These are phyloP conservation scores for Drosophila parthenogenetica DNA, from an alignment of 2,888 invertebrate genomes.

Conservation along the genomic window DNA sequence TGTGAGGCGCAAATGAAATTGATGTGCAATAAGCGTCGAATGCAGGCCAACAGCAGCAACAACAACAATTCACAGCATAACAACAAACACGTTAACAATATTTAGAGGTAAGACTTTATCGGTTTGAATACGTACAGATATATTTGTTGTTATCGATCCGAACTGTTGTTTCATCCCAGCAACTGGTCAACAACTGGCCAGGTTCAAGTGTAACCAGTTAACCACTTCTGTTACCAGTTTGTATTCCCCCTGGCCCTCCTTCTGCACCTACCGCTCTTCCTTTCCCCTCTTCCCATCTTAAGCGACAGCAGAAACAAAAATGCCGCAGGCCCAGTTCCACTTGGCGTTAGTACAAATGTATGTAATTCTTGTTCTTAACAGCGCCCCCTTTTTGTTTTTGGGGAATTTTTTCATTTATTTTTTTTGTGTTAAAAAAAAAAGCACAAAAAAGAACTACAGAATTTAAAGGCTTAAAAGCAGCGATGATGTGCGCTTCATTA, in stretches of 20 bases:
- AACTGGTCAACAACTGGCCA: conserved; percentile 53
- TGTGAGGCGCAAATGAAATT: conserved; percentile 59
- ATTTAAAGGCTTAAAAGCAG: conserved; percentile 2
- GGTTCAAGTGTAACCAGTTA: conserved; percentile 79
- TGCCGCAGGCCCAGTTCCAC: conserved; percentile 54
- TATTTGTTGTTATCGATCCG: conserved; percentile 30
- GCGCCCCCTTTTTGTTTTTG: conserved; percentile 5
- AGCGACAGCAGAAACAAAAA: not conserved
- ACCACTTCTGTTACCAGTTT: conserved; percentile 33
- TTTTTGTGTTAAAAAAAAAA: not conserved
- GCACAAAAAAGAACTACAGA: conserved; percentile 1
- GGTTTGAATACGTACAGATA: conserved; percentile 28
- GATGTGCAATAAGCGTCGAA: conserved; percentile 72
- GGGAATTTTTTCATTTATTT: conserved; percentile 3
- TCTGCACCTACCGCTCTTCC: not conserved
- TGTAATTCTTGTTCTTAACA: conserved; percentile 69
- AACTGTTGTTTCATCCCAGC: conserved; percentile 38
- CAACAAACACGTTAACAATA: conserved; percentile 29
- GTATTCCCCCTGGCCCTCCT: not conserved
- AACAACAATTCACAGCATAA: conserved; percentile 12
- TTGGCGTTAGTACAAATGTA: conserved; percentile 62
- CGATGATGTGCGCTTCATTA: conserved; percentile 15
- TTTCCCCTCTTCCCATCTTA: not conserved
- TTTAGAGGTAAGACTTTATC: conserved; percentile 26
- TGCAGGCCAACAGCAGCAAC: conserved; percentile 64